Evolutionary conservation across 2,888 invertebrate species (phyloP).

Genomic region (Acanthosepion esculentum): DNA sequence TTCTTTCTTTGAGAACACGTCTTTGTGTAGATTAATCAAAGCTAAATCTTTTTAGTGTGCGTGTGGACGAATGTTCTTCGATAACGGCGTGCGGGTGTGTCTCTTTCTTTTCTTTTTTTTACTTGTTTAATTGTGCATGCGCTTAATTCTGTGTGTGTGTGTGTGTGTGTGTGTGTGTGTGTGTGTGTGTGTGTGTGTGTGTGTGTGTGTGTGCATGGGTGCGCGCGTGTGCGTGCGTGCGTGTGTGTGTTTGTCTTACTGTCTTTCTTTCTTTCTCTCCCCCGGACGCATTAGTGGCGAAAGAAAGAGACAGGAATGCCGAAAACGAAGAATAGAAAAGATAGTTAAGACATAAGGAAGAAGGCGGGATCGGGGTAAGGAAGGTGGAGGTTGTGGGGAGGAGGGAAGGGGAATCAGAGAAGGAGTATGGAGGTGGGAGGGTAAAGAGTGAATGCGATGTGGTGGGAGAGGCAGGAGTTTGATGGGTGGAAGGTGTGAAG

Average conservation of each 20-base stretch:
- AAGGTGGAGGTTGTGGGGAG: not conserved
- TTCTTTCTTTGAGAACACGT: too few species aligned
- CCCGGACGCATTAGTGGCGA: not conserved
- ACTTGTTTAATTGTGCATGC: too few species aligned
- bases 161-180: too few species aligned
- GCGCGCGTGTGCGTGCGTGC: not conserved
- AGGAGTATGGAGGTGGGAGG: not conserved
- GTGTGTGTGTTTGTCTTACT: not conserved
- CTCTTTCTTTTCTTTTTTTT: too few species aligned
- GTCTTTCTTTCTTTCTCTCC: conserved; percentile 33
- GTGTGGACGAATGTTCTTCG: too few species aligned
- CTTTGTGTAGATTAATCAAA: too few species aligned
- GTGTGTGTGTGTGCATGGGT: not conserved
- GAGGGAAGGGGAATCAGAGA: not conserved
- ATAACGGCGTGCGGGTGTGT: too few species aligned
- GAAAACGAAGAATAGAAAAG: not conserved
- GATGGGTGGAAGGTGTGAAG: not conserved
- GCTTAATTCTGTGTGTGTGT: too few species aligned
- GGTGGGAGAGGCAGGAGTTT: not conserved
- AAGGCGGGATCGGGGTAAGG: not conserved
- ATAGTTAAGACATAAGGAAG: not conserved
- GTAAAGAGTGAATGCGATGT: not conserved
- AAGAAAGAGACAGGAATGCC: not conserved
- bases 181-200: not conserved
- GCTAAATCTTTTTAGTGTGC: too few species aligned